A percentile compares a stretch with the other conserved stretches of the same genome.
Evolutionary conservation across 2,888 invertebrate genomes (phyloP).

Genomic region (Meta bourneti): DNA sequence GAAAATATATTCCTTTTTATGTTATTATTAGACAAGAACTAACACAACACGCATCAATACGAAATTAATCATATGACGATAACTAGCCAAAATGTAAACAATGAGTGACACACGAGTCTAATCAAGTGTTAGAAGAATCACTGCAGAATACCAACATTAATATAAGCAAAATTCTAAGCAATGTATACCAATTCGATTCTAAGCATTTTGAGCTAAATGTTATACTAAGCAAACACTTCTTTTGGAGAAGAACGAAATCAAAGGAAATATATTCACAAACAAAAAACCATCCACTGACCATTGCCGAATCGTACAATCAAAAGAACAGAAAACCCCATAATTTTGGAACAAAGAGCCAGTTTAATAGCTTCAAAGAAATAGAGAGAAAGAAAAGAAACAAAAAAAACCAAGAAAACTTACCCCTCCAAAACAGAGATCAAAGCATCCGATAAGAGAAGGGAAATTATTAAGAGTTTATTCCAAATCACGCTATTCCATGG

Average conservation of each 20-base stretch:
- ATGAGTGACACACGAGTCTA: too few relatives aligned
- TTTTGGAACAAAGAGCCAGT: background rate
- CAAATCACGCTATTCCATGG: conserved; percentile 41
- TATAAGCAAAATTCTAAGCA: too few relatives aligned
- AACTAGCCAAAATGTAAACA: too few relatives aligned
- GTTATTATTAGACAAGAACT: too few relatives aligned
- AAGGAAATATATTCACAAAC: background rate
- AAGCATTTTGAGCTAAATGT: too few relatives aligned
- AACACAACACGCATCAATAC: too few relatives aligned
- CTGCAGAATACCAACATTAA: too few relatives aligned
- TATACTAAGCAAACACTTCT: background rate
- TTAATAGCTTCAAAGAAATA: background rate
- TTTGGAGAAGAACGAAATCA: background rate
- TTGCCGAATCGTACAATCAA: background rate
- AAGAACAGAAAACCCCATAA: background rate
- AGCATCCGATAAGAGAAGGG: conserved; percentile 39
- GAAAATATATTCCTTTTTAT: too few relatives aligned
- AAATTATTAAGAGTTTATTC: conserved; percentile 11
- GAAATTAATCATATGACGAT: too few relatives aligned
- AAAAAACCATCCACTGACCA: background rate
- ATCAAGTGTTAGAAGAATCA: too few relatives aligned
- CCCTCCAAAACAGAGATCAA: conserved; percentile 5
- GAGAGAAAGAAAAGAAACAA: background rate
- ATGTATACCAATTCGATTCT: too few relatives aligned
- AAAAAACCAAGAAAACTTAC: conserved; percentile 26